Evolutionary conservation across 2,888 invertebrate genomes (phyloP), one percentile per base, ranked within the genome.

Genomic region (Heliconius cydno): DNA sequence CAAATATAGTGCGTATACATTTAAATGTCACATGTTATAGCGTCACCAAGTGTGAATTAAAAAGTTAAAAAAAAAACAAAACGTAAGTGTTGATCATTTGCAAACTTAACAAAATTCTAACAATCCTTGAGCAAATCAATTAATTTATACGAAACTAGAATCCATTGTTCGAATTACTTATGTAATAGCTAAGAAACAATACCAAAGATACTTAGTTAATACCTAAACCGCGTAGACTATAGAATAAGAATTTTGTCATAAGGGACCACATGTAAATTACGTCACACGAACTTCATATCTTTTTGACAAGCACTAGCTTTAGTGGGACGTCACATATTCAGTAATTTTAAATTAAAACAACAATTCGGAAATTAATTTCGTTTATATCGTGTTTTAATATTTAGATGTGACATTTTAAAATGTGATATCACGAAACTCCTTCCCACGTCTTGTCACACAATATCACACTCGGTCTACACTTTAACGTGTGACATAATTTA

Each of bases 121-220:
- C 90, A 91, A 86, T 91, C 90, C 91, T 92, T 92, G 93, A 93
- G 93, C 93, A 92, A 91, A 57, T 73, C 72, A 57, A 60, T 86
- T 84, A 79, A 83, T 84, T 84, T 41, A 13, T 38, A 68, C 80
- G 80, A 82, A 81, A 84, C 84, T 85, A 85, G 83, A 91, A 91
- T 90, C 89, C 91, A 92, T 92, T 92, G 92, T 89, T 89, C 86
- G 84, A 86, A 86, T 78, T 76, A 86, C 82, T 87, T 88, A 86
- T 86, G 85, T 86, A 86, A 84, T 79, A 77, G 22, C 60, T 28
- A 65, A 81, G 80, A 66, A 79, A 76, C 73, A 77, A 75, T 41
- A 77, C 15, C 38, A 70, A 70, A 74, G 73, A 70, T 71, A 82
- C 70, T 71, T 72, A 60, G 57, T 19, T 12, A 13, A 68, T 75